Base-by-base conservation (phyloP, 2,888 invertebrate genomes). In the Pristionchus japonicus region DNA sequence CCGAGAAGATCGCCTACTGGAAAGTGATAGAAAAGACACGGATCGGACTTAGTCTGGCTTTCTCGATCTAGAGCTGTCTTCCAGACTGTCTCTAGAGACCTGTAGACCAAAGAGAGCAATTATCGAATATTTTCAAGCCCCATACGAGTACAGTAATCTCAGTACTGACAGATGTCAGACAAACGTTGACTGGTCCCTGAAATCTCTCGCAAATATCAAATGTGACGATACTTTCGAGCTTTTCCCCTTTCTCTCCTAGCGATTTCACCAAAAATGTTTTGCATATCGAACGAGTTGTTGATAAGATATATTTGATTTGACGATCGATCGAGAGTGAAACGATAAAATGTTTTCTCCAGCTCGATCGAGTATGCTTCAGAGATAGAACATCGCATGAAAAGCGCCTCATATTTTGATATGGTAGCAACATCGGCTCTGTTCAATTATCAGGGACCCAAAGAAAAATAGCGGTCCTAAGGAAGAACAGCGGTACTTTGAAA, bases 11-110 rank as follows among this genome's bases (percentile, higher is more conserved):
- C 52, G 52, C 17, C 52, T 83, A 11, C 82, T 83, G 52, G 82
- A 83, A 13, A 83, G 82, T 23, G 82, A 83, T 31, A 49, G 82
- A 37, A 83, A 83, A 20, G 82, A 83, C 23, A 83, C 82, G 1
- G 82, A 83, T 83, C 49, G 82, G n/a, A 43, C 31, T 49, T 52
- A 23, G 34, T 83, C n/a, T 43, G n/a, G n/a, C n/a, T n/a, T n/a
- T 43, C 43, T 43, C 43, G 6, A 43, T 9, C 43, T 43, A 43
- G 6, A 43, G 43, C 43, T n/a, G n/a, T n/a, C n/a, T 43, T 43
- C 7, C 43, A 9, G 43, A 43, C 43, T 9, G n/a, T 23, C 57
- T 4, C 57, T 57, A 20, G 6, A 23, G 23, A 43, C 31, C 13
- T 27, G 47, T 11, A n/a, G 3, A 40, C 31, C 31, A 20, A 20